These are phyloP conservation scores for Eurytoma adleriae DNA, from an alignment of 2,888 invertebrate genomes.

Conservation along the genomic window DNA sequence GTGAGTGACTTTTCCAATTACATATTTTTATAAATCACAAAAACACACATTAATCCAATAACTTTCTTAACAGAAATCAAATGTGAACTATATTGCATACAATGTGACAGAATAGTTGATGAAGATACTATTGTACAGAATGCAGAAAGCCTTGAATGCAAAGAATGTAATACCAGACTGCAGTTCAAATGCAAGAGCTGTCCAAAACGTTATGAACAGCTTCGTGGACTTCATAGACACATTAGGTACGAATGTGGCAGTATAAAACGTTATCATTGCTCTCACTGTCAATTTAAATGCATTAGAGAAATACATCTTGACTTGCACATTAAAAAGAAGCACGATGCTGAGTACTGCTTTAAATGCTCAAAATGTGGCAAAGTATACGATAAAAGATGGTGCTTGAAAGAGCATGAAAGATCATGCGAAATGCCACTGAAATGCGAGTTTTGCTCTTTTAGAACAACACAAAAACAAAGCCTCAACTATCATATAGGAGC, in stretches of 20 bases:
- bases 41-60: neutral
- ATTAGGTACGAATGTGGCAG: slow-evolving; percentile 56
- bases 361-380: slow-evolving; percentile 58
- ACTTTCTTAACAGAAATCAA: slow-evolving; percentile 51
- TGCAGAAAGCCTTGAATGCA: slow-evolving; percentile 54
- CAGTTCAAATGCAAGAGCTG: slow-evolving; percentile 56
- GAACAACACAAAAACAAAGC: slow-evolving; percentile 57
- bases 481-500: slow-evolving; percentile 58
- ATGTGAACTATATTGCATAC: slow-evolving; percentile 54
- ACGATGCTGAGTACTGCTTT: slow-evolving; percentile 54
- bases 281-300: slow-evolving; percentile 56
- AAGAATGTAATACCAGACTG: slow-evolving; percentile 51
- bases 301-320: slow-evolving; percentile 57
- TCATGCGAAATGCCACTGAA: slow-evolving; percentile 56
- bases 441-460: slow-evolving; percentile 55
- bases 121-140: slow-evolving; percentile 56
- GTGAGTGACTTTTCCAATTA: slow-evolving; percentile 35
- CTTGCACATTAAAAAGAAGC: slow-evolving; percentile 57
- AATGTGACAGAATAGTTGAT: slow-evolving; percentile 53
- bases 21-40: neutral
- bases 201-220: slow-evolving; percentile 55
- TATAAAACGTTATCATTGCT: slow-evolving; percentile 56
- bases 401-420: slow-evolving; percentile 56
- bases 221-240: slow-evolving; percentile 56
- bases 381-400: slow-evolving; percentile 56